Evolutionary conservation across 1,140 invertebrate genomes (phyloP).

Genomic region (Eumeta japonica): DNA sequence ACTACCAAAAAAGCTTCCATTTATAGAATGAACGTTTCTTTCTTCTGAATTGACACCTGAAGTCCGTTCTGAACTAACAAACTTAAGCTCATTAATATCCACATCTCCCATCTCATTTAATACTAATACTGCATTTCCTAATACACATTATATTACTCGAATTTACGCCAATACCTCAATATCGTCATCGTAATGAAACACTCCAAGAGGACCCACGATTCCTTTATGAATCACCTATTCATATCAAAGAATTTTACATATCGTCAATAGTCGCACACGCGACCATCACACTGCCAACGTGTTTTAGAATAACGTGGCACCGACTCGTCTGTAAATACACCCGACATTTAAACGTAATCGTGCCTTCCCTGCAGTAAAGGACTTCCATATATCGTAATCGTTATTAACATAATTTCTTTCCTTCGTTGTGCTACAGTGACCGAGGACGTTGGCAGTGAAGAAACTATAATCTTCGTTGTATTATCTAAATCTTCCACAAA

Average conservation of each 20-base stretch:
- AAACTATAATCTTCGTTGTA: conserved; percentile 9
- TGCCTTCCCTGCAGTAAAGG: conserved; percentile 8
- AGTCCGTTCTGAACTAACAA: no score
- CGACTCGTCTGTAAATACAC: conserved; percentile 41
- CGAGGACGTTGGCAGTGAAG: conserved; percentile 30
- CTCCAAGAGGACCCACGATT: no score
- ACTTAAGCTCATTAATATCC: no score
- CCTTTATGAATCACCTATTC: no score
- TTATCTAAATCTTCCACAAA: conserved; percentile 22
- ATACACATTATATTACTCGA: no score
- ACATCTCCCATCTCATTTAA: no score
- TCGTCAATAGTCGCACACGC: background rate
- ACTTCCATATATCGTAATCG: conserved; percentile 1
- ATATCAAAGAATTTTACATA: background rate
- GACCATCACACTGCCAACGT: conserved; percentile 40
- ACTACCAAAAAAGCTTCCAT: no score
- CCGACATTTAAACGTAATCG: conserved; percentile 20
- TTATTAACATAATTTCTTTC: conserved; percentile 11
- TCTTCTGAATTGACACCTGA: no score
- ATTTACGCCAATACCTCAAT: no score
- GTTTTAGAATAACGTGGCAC: conserved; percentile 18
- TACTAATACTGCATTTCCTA: no score
- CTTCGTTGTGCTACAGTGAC: conserved; percentile 41
- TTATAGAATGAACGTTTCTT: no score
- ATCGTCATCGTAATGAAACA: no score